Base-by-base conservation (phyloP, 2,797 vertebrate genomes). In the Poeciliopsis paucimaculata region DNA sequence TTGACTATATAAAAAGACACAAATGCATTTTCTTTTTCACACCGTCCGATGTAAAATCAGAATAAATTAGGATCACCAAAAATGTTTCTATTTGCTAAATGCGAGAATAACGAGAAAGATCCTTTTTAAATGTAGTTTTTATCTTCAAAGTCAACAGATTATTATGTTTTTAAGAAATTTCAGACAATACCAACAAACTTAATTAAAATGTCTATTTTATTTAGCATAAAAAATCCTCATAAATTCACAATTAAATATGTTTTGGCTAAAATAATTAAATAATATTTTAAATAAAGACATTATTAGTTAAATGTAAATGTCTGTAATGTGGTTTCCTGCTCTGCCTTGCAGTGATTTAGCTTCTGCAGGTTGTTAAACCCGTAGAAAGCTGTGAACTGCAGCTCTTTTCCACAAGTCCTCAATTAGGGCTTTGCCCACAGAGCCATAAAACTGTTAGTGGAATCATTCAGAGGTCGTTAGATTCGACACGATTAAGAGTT, bases 381-480 rank as follows among this genome's bases (percentile, higher is more conserved):
- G 87, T 77, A 79, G 77, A 91, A 88, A 87, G 86, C 90, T 90
- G 92, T 87, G 90, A 95, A 93, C 86, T 86, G 82, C 82, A 84
- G 79, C 84, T 88, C 92, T 90, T 82, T 89, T 90, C 92, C 91
- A 93, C 93, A 95, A 94, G 93, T 92, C 93, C 92, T 89, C 93
- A 95, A 96, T 96, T 96, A 96, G 91, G 92, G 91, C 88, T 94
- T 94, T 95, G 91, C 95, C 94, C 95, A 94, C 93, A 95, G 86
- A 73, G 90, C 86, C 91, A 93, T 96, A 96, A 96, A 96, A 95
- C 95, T 94, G 94, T 96, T 96, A 96, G 94, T 78, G 91, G 93
- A 95, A 92, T 94, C 92, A 94, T 93, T 94, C 81, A 80, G 92
- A 88, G 94, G 93, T 94, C 92, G 95, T 95, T 93, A 93, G 92